Conservation (phyloP, 2,113 vertebrate species). For the Varanus komodoensis region DNA sequence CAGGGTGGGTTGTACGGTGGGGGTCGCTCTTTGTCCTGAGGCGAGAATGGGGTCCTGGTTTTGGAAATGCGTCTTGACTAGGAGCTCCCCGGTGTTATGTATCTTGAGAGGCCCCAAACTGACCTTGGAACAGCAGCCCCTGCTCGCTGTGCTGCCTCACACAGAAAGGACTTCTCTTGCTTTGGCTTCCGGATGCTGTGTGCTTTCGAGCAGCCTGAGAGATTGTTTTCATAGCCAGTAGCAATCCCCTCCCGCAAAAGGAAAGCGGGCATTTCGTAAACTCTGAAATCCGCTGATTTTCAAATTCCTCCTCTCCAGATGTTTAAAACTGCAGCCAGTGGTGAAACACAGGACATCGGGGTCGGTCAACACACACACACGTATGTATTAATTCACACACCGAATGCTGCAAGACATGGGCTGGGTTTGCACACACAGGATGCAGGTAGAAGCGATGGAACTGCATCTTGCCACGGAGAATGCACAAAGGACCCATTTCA, state of each 20-base stretch:
- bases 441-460: background rate
- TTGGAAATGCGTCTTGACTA: too few relatives aligned
- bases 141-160: too few relatives aligned
- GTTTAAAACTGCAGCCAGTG: slow-evolving; percentile 66
- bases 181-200: background rate
- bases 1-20: too few relatives aligned
- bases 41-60: background rate
- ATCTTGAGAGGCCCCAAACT: too few relatives aligned
- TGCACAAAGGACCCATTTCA: background rate
- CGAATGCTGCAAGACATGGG: background rate
- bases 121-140: background rate
- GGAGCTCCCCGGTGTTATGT: background rate
- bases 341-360: slow-evolving; percentile 32
- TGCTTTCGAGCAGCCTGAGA: background rate
- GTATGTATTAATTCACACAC: background rate
- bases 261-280: slow-evolving; percentile 60
- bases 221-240: background rate
- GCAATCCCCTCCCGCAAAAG: slow-evolving; percentile 58
- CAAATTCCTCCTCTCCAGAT: slow-evolving; percentile 31
- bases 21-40: background rate
- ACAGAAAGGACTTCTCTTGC: background rate
- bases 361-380: too few relatives aligned
- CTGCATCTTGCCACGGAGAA: background rate
- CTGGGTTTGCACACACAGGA: background rate
- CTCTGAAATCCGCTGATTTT: slow-evolving; percentile 46